phyloP scores from a whole-genome alignment of 2,113 vertebrate species.

The Perognathus longimembris region DNA sequence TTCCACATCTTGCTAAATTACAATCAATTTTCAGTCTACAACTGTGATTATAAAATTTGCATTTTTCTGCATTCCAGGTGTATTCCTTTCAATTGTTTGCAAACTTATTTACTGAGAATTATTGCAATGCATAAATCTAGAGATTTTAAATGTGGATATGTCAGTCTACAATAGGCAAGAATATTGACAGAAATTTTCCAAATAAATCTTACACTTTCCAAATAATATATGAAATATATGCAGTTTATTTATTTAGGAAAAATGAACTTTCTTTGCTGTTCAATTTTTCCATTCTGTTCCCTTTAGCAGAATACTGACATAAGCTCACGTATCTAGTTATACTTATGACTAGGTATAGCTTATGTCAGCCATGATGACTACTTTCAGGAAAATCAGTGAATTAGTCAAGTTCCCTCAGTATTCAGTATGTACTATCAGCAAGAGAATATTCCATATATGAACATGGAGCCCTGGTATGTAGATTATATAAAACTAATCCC shows the following conservation, averaged over 20 bases:
- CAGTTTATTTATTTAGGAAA: neutral
- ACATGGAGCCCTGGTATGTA: neutral
- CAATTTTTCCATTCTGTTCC: neutral
- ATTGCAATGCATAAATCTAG: neutral
- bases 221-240: neutral
- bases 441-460: neutral
- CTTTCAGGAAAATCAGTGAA: neutral
- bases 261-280: neutral
- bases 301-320: neutral
- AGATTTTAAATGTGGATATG: neutral
- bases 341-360: neutral
- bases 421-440: neutral
- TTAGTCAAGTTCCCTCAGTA: neutral
- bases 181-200: neutral
- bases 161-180: neutral
- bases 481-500: neutral
- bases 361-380: neutral
- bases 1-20: neutral
- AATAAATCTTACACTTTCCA: conserved; percentile 10
- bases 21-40: neutral
- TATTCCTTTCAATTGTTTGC: neutral
- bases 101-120: neutral
- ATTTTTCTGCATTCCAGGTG: neutral
- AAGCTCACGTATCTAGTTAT: neutral
- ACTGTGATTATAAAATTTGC: conserved; percentile 20